Base-by-base conservation (phyloP, 2,888 invertebrate species). In the Hydraecia micacea region DNA sequence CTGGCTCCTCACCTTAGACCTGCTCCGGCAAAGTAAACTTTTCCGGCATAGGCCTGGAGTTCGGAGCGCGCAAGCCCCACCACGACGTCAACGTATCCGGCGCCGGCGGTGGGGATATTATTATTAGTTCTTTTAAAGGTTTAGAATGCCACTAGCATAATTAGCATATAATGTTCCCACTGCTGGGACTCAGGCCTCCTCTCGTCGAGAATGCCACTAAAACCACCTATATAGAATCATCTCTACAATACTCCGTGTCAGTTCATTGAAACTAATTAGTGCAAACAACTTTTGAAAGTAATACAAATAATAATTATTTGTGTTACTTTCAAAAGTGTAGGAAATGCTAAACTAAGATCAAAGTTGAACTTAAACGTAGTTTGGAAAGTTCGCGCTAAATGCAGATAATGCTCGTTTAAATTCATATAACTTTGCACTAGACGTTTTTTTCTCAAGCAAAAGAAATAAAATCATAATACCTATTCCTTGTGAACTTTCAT, bases 321-420 rank as follows among this genome's bases (percentile, higher is more conserved):
- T n/a, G n/a, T n/a, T n/a, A n/a, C n/a, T n/a, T n/a, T n/a, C n/a
- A n/a, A n/a, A n/a, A n/a, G n/a, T n/a, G 73, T 36, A 82, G 36
- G 73, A 55, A 83, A 71, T 65, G 74, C 79, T 46, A 42, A 58
- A 71, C 52, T 73, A 21, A 73, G 60, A 70, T 62, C 63, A 60
- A 32, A 66, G 73, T 58, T 75, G 46, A 83, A 84, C 66, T 70
- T 70, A 18, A 42, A 21, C 60, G 71, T 52, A 52, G 52, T 68
- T 74, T n/a, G 71, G 4, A 63, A 80, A 86, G 70, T 80, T 63
- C 13, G 55, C 68, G 65, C 68, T 63, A 75, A 72, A 42, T 74
- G 68, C 75, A 70, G 77, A 80, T 86, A 86, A 78, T 77, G 74
- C 80, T 83, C 76, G 74, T 86, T 86, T 83, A 74, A 78, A 83